A percentile compares a stretch with the other conserved stretches of the same genome.
phyloP scores from a whole-genome alignment of 2,888 invertebrate species.

The Brenthis daphne region DNA sequence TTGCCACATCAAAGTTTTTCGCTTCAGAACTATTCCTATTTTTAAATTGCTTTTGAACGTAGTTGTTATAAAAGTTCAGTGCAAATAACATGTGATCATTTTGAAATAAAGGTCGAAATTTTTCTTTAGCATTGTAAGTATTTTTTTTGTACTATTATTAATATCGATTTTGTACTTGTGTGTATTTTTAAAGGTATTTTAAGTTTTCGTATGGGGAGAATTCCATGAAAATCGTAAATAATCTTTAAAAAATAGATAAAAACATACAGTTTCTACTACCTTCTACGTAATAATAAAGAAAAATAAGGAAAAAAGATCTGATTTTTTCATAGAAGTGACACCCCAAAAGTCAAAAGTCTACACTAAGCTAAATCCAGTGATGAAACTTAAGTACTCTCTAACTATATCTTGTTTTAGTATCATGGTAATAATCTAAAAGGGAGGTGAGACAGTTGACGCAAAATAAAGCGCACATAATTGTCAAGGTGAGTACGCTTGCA shows the following conservation, averaged over 20 bases:
- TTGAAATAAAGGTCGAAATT: not conserved
- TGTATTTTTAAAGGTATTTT: no score
- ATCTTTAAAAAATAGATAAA: no score
- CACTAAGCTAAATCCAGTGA: not conserved
- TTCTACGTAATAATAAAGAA: no score
- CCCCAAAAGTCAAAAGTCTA: not conserved
- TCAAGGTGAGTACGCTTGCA: constrained; percentile 69
- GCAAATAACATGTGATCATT: constrained; percentile 4
- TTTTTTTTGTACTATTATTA: not conserved
- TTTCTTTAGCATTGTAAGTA: not conserved
- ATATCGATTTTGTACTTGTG: no score
- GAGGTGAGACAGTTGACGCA: constrained; percentile 43
- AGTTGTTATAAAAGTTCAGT: constrained; percentile 16
- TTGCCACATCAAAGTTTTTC: constrained; percentile 27
- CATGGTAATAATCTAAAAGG: constrained; percentile 32
- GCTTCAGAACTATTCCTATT: constrained; percentile 16
- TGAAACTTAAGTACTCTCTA: constrained; percentile 5
- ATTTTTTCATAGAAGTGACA: not conserved
- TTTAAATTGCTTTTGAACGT: constrained; percentile 19
- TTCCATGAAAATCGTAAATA: no score
- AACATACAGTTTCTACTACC: no score
- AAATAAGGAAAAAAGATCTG: no score
- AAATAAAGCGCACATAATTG: constrained; percentile 76
- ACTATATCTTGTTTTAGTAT: constrained; percentile 20
- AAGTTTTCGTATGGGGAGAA: no score